These are phyloP conservation scores for Diploptera punctata DNA, from an alignment of 2,888 invertebrate genomes.

Conservation along the genomic window DNA sequence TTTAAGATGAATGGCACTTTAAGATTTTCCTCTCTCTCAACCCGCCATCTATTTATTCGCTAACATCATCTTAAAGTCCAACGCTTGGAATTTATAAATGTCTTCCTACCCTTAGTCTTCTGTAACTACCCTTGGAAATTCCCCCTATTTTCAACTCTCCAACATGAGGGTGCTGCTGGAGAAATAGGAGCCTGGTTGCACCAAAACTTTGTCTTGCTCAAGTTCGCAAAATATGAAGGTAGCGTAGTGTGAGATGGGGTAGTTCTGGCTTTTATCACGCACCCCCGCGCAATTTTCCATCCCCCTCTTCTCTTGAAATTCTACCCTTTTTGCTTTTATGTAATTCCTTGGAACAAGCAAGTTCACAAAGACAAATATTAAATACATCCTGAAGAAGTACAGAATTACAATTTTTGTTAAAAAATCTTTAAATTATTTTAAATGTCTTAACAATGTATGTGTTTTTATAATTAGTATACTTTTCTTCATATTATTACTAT, in stretches of 20 bases:
- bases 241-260: neutral
- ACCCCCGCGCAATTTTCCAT: neutral
- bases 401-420: no score
- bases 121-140: slow-evolving; percentile 4
- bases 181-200: neutral
- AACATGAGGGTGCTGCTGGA: no score
- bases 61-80: no score
- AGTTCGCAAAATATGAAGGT: slow-evolving; percentile 23
- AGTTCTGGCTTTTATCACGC: slow-evolving; percentile 18
- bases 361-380: neutral
- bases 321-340: no score
- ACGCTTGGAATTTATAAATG: no score
- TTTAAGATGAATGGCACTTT: slow-evolving; percentile 13
- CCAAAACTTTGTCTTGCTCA: slow-evolving; percentile 25
- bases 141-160: neutral
- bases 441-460: no score
- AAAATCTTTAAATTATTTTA: no score
- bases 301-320: no score
- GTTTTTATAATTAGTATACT: no score
- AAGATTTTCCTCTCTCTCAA: no score
- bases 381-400: no score
- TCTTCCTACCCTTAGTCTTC: neutral
- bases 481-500: no score
- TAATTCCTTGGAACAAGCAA: neutral
- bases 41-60: neutral